Conservation (phyloP, 2,113 vertebrate species). For the Eonycteris spelaea region DNA sequence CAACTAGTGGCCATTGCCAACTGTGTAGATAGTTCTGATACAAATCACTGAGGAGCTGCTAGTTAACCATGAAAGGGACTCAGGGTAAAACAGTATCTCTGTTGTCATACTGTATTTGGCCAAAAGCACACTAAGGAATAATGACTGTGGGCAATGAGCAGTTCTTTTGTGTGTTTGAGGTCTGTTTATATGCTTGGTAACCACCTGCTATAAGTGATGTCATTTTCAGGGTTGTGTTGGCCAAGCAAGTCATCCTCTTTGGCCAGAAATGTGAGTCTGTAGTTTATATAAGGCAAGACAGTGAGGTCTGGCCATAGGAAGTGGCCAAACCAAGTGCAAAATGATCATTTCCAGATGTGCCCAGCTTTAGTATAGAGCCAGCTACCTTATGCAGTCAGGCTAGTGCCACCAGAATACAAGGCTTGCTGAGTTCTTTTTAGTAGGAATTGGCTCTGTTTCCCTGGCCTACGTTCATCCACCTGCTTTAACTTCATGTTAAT, state of each 20-base stretch:
- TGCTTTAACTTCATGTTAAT: slow-evolving; percentile 22
- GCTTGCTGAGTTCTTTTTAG: background rate
- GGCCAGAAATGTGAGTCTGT: background rate
- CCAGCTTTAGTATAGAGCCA: background rate
- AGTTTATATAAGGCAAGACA: background rate
- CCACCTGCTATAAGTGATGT: background rate
- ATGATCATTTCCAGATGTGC: background rate
- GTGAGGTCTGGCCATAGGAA: background rate
- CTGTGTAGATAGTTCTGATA: background rate
- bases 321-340: background rate
- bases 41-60: background rate
- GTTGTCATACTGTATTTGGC: background rate
- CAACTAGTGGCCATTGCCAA: background rate
- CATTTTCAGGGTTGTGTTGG: background rate
- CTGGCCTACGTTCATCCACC: background rate
- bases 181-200: background rate
- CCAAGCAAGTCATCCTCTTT: background rate
- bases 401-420: background rate
- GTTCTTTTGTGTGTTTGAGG: background rate
- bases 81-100: background rate
- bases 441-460: background rate
- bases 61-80: background rate
- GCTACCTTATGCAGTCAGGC: background rate
- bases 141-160: background rate
- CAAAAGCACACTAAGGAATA: background rate